phyloP scores from a whole-genome alignment of 2,113 vertebrate genomes.

The Grallaria varia region DNA sequence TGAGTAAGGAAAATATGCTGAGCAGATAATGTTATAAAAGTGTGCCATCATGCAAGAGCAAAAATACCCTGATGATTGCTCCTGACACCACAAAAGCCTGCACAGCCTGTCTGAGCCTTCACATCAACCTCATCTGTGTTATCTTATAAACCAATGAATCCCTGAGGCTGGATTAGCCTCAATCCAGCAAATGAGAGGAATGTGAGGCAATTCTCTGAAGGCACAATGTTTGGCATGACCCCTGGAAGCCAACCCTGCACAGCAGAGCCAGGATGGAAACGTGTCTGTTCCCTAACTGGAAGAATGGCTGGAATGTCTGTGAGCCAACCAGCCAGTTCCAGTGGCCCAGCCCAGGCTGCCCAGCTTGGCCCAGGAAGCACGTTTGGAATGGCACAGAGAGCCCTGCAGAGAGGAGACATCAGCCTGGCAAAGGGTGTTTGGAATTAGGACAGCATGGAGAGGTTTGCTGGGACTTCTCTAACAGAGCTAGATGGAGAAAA shows the following conservation, averaged over 20 bases:
- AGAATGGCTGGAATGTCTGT: background rate
- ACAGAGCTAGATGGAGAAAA: background rate
- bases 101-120: background rate
- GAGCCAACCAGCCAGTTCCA: background rate
- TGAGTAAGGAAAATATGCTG: background rate
- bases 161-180: background rate
- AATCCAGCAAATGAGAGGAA: background rate
- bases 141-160: background rate
- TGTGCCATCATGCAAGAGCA: accelerated
- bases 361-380: background rate
- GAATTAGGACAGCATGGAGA: background rate
- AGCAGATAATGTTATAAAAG: background rate
- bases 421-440: no score
- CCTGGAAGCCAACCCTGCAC: background rate
- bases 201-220: background rate
- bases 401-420: accelerated
- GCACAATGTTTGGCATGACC: background rate
- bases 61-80: background rate
- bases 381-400: background rate
- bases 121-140: background rate
- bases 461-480: background rate
- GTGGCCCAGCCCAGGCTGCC: background rate
- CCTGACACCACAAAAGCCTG: background rate
- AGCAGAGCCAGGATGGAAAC: background rate
- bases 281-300: background rate